Evolutionary conservation across 2,888 invertebrate species (phyloP), one percentile per base, ranked within the genome.

Genomic region (Tipula helvola): DNA sequence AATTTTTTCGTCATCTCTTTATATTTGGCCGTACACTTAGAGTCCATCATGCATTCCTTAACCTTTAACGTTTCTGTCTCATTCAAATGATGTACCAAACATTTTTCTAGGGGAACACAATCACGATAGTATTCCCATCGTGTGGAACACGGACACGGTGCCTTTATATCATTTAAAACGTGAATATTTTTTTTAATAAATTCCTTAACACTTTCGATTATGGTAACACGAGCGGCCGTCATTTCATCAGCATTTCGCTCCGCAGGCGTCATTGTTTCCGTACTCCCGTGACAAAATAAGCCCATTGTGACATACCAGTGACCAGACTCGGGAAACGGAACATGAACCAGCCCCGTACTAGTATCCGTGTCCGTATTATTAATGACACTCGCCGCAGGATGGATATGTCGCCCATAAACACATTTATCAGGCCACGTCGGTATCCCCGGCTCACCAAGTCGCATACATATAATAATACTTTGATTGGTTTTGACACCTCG

Each of bases 281-380:
- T 18, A 88, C 90, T 89, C 92, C 93, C 36, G 92, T 93, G 93
- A 89, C 96, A 96, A 89, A 95, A 95, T 86, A 96, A 91, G 85
- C 94, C 93, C 88, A 97, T 91, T 0, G 95, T 95, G 18, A 97
- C 90, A 91, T 95, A 96, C 97, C 97, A 98, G 52, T 92, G 92
- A 0, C 97, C 97, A 42, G 95, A 94, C 89, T 97, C 96, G 0
- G 97, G 97, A 89, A 94, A 98, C 0, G 97, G 97, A 41, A 96
- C 93, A 87, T 94, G 93, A 16, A 94, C 90, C 86, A 94, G 93
- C 7, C 93, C 93, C 86, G 93, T 92, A 86, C 95, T 93, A 83
- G 95, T 94, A 47, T 93, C 93, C 0, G 93, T 93, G 87, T 93
- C 93, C 0, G 95, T 94, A 88, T 93, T 94, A 89, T 95, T 95